Percentiles rank a stretch among this genome's conserved stretches.
phyloP scores from a whole-genome alignment of 2,888 invertebrate species.

The Eristalinus sepulchralis region DNA sequence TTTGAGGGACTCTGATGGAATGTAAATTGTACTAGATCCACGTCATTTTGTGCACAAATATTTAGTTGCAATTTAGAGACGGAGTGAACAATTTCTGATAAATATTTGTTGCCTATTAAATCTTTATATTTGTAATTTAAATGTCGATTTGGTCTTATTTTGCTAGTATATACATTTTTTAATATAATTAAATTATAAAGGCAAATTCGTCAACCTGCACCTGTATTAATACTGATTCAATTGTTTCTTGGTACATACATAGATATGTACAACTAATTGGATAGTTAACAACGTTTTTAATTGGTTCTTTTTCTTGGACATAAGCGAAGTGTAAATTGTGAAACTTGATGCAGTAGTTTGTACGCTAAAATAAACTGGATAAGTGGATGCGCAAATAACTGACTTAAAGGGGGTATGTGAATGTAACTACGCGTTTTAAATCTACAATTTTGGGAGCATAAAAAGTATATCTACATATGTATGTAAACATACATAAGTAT shows the following conservation, averaged over 20 bases:
- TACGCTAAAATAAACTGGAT: conserved; percentile 52
- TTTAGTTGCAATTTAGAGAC: conserved; percentile 60
- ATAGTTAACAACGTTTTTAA: conserved; percentile 46
- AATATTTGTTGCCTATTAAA: conserved; percentile 42
- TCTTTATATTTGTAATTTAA: conserved; percentile 1
- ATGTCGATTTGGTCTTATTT: conserved; percentile 1
- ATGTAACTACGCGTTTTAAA: neutral
- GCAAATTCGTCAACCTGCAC: conserved; percentile 23
- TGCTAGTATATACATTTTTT: conserved; percentile 16
- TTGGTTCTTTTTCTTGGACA: conserved; percentile 39
- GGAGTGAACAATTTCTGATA: conserved; percentile 43
- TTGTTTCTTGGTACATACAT: conserved; percentile 7
- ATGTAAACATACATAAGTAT: neutral
- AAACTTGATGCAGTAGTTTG: conserved; percentile 45
- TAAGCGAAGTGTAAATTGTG: conserved; percentile 50
- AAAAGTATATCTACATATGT: conserved; percentile 23
- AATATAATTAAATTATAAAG: neutral
- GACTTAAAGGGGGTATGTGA: conserved; percentile 5
- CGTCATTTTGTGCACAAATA: conserved; percentile 11
- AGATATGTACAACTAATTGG: conserved; percentile 42
- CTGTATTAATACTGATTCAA: conserved; percentile 54
- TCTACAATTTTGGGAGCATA: neutral
- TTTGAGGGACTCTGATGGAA: conserved; percentile 9
- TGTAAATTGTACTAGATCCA: conserved; percentile 40
- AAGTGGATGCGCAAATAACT: conserved; percentile 58